These are phyloP conservation scores for Lasioglossum leucozonium DNA, from an alignment of 2,888 invertebrate genomes.

Conservation along the genomic window DNA sequence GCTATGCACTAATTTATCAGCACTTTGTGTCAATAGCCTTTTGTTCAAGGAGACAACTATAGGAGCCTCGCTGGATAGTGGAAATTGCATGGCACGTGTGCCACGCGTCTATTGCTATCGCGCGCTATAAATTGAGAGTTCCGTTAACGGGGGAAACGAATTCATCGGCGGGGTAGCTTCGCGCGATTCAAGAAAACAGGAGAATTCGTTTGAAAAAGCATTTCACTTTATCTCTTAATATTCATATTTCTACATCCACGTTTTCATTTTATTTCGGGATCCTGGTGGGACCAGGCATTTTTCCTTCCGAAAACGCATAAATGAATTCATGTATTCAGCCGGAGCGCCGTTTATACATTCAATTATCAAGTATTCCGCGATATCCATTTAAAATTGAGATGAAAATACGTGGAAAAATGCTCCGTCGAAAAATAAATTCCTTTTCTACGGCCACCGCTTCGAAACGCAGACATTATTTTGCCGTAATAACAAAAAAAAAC, in stretches of 20 bases:
- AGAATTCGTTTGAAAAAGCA: background rate
- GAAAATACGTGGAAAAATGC: background rate
- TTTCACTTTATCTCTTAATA: background rate
- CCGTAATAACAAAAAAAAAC: background rate
- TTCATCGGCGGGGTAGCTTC: background rate
- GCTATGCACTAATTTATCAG: constrained; percentile 43
- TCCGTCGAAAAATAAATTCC: background rate
- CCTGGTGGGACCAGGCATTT: background rate
- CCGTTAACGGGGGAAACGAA: constrained; percentile 13
- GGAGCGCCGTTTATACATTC: background rate
- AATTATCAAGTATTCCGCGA: background rate
- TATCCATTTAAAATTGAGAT: background rate
- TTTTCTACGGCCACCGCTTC: background rate
- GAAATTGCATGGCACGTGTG: constrained; percentile 17
- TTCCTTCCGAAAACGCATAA: background rate
- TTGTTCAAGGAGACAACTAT: constrained; percentile 30
- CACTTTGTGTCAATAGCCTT: constrained; percentile 39
- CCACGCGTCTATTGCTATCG: constrained; percentile 8
- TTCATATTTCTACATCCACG: background rate
- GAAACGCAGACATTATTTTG: background rate
- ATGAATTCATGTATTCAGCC: background rate
- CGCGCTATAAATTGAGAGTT: constrained; percentile 16
- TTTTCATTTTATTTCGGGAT: background rate
- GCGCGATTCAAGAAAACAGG: background rate
- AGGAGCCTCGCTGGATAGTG: constrained; percentile 19